phyloP scores from a whole-genome alignment of 2,113 vertebrate genomes.

The Urocolius indicus region DNA sequence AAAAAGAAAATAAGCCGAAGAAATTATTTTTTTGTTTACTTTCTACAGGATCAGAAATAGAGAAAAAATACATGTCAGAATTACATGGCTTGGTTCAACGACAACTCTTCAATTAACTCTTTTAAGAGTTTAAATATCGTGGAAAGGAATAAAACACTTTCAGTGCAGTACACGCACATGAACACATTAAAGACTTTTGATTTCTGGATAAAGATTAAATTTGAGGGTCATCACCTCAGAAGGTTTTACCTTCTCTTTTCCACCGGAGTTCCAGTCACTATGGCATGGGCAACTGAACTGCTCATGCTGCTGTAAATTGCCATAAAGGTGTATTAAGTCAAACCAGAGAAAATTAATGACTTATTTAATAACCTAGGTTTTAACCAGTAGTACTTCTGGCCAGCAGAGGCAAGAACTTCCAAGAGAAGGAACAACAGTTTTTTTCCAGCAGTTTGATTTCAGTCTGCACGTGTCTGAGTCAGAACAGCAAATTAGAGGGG shows the following conservation, averaged over 20 bases:
- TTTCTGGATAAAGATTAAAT: not conserved
- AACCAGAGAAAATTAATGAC: not conserved
- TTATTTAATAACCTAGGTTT: not conserved
- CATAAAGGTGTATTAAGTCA: not conserved
- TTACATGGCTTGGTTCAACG: not conserved
- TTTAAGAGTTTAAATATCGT: not conserved
- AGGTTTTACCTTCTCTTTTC: not conserved
- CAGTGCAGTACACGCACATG: not conserved
- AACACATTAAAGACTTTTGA: not conserved
- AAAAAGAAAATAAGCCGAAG: not conserved
- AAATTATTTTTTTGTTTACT: not conserved
- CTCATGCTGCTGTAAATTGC: not conserved
- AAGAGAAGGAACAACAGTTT: slow-evolving; percentile 2
- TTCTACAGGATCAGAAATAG: not conserved
- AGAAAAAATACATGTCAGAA: not conserved
- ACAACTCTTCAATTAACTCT: not conserved
- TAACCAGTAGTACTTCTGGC: not conserved
- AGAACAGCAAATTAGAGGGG: not conserved
- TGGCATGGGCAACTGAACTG: not conserved
- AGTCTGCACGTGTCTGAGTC: not conserved
- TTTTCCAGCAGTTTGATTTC: slow-evolving; percentile 4
- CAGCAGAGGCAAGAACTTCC: not conserved
- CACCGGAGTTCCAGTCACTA: not conserved
- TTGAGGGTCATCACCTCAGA: not conserved
- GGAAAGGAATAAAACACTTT: not conserved